Evolutionary conservation across 2,113 vertebrate species (phyloP).

Genomic region (Hippolais icterina): DNA sequence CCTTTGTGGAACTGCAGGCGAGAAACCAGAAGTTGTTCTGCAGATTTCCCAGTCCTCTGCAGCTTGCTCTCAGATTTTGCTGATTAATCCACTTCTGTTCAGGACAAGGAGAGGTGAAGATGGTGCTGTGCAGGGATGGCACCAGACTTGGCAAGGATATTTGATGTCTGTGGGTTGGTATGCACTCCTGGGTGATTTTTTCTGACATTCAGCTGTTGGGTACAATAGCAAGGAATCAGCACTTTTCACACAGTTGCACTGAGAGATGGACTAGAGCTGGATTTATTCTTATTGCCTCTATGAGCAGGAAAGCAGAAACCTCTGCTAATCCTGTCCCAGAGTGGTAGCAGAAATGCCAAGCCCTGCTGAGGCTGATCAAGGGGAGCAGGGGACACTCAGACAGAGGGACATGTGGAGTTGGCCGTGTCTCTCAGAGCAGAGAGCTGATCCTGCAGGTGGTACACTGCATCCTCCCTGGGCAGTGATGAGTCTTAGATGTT

Average conservation of each 20-base stretch:
- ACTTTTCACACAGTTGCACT: neutral
- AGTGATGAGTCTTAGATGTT: neutral
- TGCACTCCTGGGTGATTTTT: neutral
- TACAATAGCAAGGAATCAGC: neutral
- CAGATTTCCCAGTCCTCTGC: neutral
- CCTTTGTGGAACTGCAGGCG: neutral
- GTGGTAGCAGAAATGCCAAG: neutral
- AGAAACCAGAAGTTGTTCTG: slow-evolving; percentile 18
- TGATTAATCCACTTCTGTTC: neutral
- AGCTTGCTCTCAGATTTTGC: neutral
- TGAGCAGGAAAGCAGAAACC: neutral
- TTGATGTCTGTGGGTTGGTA: neutral
- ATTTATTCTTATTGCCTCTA: neutral
- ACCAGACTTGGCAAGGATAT: rapidly evolving
- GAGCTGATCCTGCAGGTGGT: neutral
- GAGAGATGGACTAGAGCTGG: neutral
- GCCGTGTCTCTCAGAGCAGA: neutral
- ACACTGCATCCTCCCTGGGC: neutral
- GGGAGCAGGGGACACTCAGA: neutral
- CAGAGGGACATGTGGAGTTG: neutral
- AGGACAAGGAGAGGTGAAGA: neutral
- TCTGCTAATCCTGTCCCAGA: neutral
- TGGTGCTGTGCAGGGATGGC: neutral
- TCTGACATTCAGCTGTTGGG: neutral
- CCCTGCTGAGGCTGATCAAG: rapidly evolving